Evolutionary conservation across 2,113 vertebrate species (phyloP).

Genomic region (Albula goreensis): DNA sequence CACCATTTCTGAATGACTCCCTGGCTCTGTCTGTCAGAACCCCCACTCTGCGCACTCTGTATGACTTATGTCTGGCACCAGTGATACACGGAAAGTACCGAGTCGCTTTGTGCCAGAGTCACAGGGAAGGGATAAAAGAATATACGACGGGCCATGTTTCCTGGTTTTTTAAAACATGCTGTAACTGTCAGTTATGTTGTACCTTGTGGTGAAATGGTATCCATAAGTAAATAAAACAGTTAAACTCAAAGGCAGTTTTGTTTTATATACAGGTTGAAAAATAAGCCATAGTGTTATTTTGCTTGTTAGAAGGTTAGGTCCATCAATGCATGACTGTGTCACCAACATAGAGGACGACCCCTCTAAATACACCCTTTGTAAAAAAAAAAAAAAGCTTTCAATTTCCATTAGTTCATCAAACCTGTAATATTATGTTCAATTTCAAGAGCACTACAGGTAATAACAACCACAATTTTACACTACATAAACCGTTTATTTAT

Average conservation of each 20-base stretch:
- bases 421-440: background rate
- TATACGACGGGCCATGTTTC: background rate
- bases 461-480: too few relatives aligned
- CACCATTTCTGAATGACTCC: background rate
- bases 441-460: too few relatives aligned
- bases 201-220: constrained; percentile 18
- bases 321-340: background rate
- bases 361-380: background rate
- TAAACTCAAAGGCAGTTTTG: constrained; percentile 13
- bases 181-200: constrained; percentile 32
- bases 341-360: background rate
- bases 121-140: background rate
- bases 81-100: background rate
- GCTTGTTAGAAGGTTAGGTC: background rate
- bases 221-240: constrained; percentile 42
- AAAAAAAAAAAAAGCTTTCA: background rate
- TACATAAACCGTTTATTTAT: background rate
- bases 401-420: background rate
- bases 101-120: background rate
- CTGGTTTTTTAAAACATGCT: constrained; percentile 11
- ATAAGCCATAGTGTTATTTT: background rate
- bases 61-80: background rate
- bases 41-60: constrained; percentile 43
- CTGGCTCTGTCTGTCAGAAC: background rate
- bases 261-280: background rate